phyloP scores from a whole-genome alignment of 2,797 vertebrate species.

The Harpagifer antarcticus region DNA sequence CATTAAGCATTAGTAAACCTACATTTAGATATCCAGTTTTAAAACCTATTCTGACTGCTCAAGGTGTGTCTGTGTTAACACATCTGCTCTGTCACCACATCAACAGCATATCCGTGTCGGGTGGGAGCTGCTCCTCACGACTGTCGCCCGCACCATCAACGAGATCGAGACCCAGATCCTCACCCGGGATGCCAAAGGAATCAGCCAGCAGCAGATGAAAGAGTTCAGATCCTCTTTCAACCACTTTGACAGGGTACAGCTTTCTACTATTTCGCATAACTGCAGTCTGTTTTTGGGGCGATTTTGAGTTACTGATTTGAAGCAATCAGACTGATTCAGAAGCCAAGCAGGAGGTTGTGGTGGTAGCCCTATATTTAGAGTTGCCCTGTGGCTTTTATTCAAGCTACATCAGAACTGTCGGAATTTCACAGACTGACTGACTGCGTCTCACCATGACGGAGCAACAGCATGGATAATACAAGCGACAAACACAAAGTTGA shows the following conservation, averaged over 20 bases:
- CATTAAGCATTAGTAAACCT: neutral
- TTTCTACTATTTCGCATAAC: constrained; percentile 8
- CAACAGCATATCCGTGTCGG: constrained; percentile 95
- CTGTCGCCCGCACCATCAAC: constrained; percentile 96
- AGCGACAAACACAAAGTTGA: constrained; percentile 16
- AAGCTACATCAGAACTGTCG: constrained; percentile 10
- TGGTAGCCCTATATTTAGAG: constrained; percentile 3
- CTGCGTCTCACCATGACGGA: neutral
- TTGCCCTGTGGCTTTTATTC: constrained; percentile 19
- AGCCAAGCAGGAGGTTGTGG: neutral
- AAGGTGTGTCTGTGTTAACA: constrained; percentile 10
- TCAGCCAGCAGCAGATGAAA: constrained; percentile 98
- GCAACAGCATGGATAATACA: constrained; percentile 19
- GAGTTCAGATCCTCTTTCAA: constrained; percentile 98
- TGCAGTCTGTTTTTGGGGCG: neutral
- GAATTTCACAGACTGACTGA: neutral
- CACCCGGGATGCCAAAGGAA: constrained; percentile 97
- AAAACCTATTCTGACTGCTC: neutral
- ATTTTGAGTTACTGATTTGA: constrained; percentile 9
- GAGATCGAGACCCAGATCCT: constrained; percentile 98
- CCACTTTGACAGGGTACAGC: constrained; percentile 96
- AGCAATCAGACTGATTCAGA: constrained; percentile 6
- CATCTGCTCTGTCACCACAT: constrained; percentile 19
- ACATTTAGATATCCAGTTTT: neutral
- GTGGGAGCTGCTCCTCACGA: constrained; percentile 97